Evolutionary conservation across 2,888 invertebrate species (phyloP).

Genomic region (Xylophagus ater): DNA sequence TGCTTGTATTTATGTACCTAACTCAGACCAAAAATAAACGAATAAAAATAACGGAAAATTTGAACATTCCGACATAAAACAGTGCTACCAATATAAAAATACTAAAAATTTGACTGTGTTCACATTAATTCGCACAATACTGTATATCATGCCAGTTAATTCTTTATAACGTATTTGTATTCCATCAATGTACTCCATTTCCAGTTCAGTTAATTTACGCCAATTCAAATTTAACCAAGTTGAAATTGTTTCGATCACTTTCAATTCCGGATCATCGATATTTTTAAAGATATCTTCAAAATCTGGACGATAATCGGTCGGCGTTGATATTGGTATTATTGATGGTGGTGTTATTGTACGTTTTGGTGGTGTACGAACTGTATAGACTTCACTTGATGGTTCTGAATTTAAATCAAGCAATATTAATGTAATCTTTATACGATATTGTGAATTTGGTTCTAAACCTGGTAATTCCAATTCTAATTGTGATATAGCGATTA

Average conservation of each 20-base stretch:
- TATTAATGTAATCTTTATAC: constrained; percentile 68
- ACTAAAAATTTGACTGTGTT: too few species aligned
- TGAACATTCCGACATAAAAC: too few species aligned
- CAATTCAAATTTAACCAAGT: constrained; percentile 68
- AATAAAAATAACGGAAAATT: too few species aligned
- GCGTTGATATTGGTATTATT: too few species aligned
- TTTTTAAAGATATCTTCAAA: constrained; percentile 41
- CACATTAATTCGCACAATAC: too few species aligned
- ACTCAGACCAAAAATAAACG: too few species aligned
- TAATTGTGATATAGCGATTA: constrained; percentile 73
- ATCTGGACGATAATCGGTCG: constrained; percentile 36
- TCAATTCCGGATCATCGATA: constrained; percentile 59
- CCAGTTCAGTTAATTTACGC: constrained; percentile 70
- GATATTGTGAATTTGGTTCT: constrained; percentile 68
- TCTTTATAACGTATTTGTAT: constrained; percentile 79
- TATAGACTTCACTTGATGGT: constrained; percentile 65
- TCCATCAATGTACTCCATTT: constrained; percentile 75
- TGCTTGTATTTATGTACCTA: too few species aligned
- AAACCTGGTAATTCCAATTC: constrained; percentile 72
- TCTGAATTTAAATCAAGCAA: constrained; percentile 66
- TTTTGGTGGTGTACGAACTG: constrained; percentile 55
- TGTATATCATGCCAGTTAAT: constrained; percentile 68
- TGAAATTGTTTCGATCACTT: constrained; percentile 62
- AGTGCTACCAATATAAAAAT: too few species aligned
- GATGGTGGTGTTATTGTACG: constrained; percentile 43